Percentiles rank a stretch among this genome's conserved stretches.
Conservation (phyloP, 2,797 vertebrate species). For the Oreonectes daqikongensis region DNA sequence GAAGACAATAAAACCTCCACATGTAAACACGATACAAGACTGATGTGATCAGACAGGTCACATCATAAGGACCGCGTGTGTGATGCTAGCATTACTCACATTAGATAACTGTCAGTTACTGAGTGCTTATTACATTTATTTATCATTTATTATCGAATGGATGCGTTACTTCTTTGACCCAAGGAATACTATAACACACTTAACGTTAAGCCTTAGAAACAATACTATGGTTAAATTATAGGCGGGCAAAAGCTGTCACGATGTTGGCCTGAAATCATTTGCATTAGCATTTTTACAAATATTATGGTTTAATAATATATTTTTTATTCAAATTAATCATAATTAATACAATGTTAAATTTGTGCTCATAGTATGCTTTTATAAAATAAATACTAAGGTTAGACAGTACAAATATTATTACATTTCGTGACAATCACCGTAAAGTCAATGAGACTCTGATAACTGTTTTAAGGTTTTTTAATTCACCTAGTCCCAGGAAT, state of each 20-base stretch:
- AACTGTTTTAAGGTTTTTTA: no score
- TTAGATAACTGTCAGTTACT: not conserved
- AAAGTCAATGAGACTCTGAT: not conserved
- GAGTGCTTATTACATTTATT: not conserved
- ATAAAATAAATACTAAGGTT: no score
- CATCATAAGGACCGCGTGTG: not conserved
- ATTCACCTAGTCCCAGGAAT: no score
- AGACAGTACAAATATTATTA: no score
- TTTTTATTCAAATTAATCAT: no score
- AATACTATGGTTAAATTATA: no score
- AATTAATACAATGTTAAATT: not conserved
- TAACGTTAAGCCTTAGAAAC: no score
- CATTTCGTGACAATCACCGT: not conserved
- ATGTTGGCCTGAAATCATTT: no score
- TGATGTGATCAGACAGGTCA: slow-evolving; percentile 14
- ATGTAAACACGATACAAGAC: slow-evolving; percentile 19
- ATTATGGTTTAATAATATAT: no score
- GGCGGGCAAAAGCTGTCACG: no score
- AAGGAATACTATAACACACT: not conserved
- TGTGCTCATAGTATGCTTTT: no score
- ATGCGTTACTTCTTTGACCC: not conserved
- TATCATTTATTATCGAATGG: not conserved
- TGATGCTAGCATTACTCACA: not conserved
- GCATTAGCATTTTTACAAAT: no score
- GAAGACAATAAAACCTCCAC: slow-evolving; percentile 32